phyloP scores from a whole-genome alignment of 2,888 invertebrate species.

The Incurvaria masculella region DNA sequence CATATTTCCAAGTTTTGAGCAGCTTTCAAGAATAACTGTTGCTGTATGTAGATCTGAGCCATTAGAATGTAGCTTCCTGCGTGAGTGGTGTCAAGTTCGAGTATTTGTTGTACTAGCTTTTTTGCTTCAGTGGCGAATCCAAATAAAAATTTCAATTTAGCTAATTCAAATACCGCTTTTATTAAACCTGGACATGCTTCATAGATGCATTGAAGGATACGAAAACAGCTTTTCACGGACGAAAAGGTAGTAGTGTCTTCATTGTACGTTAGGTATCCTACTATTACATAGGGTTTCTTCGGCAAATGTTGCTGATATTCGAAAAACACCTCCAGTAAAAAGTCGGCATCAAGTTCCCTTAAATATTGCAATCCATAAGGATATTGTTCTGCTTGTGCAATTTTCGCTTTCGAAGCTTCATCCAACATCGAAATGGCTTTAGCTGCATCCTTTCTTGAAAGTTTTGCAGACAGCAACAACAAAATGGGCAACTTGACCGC shows the following conservation, averaged over 20 bases:
- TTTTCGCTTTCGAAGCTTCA: conserved; percentile 57
- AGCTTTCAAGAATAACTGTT: conserved; percentile 70
- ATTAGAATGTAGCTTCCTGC: conserved; percentile 82
- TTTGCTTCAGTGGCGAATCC: conserved; percentile 74
- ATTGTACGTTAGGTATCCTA: conserved; percentile 39
- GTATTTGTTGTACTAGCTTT: conserved; percentile 65
- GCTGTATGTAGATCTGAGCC: conserved; percentile 79
- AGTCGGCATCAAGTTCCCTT: conserved; percentile 77
- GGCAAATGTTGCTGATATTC: conserved; percentile 76
- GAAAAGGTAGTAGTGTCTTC: conserved; percentile 48
- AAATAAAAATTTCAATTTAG: conserved; percentile 76
- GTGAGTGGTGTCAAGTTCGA: conserved; percentile 74
- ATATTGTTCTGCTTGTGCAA: conserved; percentile 36
- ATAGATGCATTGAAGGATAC: conserved; percentile 67
- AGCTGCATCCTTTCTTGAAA: conserved; percentile 49
- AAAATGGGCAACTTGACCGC: conserved; percentile 65
- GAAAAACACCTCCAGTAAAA: conserved; percentile 73
- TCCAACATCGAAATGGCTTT: conserved; percentile 59
- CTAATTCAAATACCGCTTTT: conserved; percentile 64
- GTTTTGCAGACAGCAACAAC: conserved; percentile 65
- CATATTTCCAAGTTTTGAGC: conserved; percentile 86
- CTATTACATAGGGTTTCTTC: conserved; percentile 51
- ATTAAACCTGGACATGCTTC: conserved; percentile 81
- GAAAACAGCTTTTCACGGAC: conserved; percentile 54
- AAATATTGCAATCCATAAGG: conserved; percentile 76